Percentiles rank a stretch among this genome's conserved stretches.
These are phyloP conservation scores for Leptothorax acervorum DNA, from an alignment of 2,888 invertebrate species.

Conservation along the genomic window DNA sequence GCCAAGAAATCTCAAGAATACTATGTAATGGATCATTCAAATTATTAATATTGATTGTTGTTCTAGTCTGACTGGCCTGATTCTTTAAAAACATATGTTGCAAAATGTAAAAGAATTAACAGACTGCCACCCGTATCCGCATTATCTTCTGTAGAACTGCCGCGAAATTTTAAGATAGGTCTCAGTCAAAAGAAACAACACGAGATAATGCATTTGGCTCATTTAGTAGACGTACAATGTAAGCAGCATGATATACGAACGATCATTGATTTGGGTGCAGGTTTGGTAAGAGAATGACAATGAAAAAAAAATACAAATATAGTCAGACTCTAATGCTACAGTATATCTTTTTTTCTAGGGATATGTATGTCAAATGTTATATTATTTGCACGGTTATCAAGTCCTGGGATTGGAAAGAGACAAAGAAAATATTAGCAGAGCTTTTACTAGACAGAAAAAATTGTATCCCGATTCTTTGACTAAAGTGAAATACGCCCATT, in stretches of 20 bases:
- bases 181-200: conserved; percentile 90
- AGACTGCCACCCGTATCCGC: conserved; percentile 76
- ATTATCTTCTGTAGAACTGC: conserved; percentile 69
- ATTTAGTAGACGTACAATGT: conserved; percentile 87
- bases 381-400: conserved; percentile 87
- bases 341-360: conserved; percentile 86
- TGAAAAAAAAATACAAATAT: conserved; percentile 28
- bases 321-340: not conserved
- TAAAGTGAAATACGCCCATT: conserved; percentile 88
- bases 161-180: conserved; percentile 81
- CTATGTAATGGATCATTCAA: conserved; percentile 8
- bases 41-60: conserved; percentile 6
- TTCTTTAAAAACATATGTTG: conserved; percentile 85
- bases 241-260: conserved; percentile 85
- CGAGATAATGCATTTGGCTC: conserved; percentile 89
- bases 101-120: conserved; percentile 76
- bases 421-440: conserved; percentile 86
- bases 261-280: conserved; percentile 91
- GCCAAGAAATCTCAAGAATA: conserved; percentile 20
- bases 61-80: conserved; percentile 81
- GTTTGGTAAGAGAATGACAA: conserved; percentile 87
- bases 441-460: conserved; percentile 87
- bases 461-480: conserved; percentile 86
- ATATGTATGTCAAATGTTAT: conserved; percentile 90
- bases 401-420: conserved; percentile 91